Evolutionary conservation across 2,797 vertebrate genomes (phyloP), one percentile per base, ranked within the genome.

Genomic region (Manis javanica): DNA sequence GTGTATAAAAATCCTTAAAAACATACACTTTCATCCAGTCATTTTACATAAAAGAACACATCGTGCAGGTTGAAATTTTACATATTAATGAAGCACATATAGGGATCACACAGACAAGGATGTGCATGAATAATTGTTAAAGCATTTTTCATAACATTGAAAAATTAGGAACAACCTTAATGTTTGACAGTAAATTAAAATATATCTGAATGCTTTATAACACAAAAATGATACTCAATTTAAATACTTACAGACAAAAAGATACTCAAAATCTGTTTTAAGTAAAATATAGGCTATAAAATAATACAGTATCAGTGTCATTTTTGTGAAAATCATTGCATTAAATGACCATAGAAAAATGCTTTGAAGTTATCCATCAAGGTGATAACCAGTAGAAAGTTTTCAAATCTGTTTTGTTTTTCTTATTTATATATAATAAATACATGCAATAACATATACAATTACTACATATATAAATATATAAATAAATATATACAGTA

Each of bases 131-230:
- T 89, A 57, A 34, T 51, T 24, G 92, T 46, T 66, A 12, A 84
- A 72, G 9, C 4, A 24, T 89, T 90, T 61, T 68, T 49, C 29
- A 59, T 77, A 75, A 83, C 81, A 75, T 15, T 66, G 16, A 87
- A 75, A 79, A 49, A 49, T n/a, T 49, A 31, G 29, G 77, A 95
- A 77, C 4, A 74, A n/a, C 21, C 18, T 29, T 68, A 82, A 42
- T 68, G 4, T 81, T 92, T 94, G 68, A 51, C 6, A 87, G 29
- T 59, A 51, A 83, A 59, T 83, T 66, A 90, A 96, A 74, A 42
- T 75, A 55, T 79, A 23, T 77, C 31, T 81, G 3, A 29, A 42
- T 18, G 74, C 5, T 83, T 77, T 68, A 74, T 69, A 90, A 64
- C 90, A 39, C 83, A 85, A 92, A 87, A 72, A 68, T 46, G 7